Conservation (phyloP, 1,140 invertebrate genomes). For the Pomphorhynchus laevis region DNA sequence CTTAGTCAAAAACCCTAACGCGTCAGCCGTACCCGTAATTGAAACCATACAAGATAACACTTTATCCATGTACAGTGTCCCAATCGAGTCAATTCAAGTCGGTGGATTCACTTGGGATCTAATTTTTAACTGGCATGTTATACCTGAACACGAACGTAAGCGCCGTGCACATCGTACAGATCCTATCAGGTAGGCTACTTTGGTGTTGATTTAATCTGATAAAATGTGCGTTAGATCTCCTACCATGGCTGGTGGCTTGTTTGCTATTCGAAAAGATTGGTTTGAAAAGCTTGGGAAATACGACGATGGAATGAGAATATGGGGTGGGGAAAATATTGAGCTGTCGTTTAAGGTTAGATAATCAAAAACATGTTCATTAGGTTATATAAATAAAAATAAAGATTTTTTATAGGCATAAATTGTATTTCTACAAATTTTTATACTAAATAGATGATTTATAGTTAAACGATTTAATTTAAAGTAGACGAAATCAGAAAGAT, state of each 20-base stretch:
- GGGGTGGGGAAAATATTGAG: conserved; percentile 93
- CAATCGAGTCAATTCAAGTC: conserved; percentile 16
- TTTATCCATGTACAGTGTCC: conserved; percentile 4
- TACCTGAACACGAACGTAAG: conserved; percentile 65
- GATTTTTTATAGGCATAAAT: conserved; percentile 9
- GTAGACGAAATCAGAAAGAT: too few species aligned
- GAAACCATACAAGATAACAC: conserved; percentile 9
- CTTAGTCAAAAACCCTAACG: conserved; percentile 4
- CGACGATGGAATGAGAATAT: conserved; percentile 94
- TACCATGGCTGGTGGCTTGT: conserved; percentile 92
- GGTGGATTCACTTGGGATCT: conserved; percentile 92
- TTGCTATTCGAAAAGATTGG: conserved; percentile 73
- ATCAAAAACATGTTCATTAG: conserved; percentile 7
- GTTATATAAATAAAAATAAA: conserved; percentile 7
- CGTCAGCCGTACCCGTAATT: conserved; percentile 6
- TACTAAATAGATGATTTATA: too few species aligned
- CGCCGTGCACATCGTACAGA: conserved; percentile 49
- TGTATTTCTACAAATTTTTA: neutral
- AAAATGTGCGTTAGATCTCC: conserved; percentile 43
- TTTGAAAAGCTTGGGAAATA: conserved; percentile 67
- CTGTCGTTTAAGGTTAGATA: conserved; percentile 70
- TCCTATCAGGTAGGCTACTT: conserved; percentile 22
- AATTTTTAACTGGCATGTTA: conserved; percentile 36
- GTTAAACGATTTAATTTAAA: too few species aligned
- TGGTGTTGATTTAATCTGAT: too few species aligned